Percentiles rank a stretch among this genome's conserved stretches.
Conservation (phyloP, 2,888 invertebrate genomes). For the Cosmorhoe ocellata region DNA sequence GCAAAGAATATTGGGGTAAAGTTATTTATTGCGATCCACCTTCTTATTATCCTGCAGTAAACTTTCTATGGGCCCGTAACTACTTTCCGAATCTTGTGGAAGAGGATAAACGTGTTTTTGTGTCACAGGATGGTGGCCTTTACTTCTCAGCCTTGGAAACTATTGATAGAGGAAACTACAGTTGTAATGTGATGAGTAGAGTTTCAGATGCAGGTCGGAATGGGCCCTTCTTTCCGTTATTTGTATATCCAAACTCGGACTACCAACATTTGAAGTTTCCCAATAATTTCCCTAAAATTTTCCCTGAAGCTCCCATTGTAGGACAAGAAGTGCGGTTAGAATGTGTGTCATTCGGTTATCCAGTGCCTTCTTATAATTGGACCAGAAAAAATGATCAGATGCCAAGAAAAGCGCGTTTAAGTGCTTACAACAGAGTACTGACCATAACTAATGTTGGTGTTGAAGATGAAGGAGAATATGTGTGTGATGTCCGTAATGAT, state of each 20-base stretch:
- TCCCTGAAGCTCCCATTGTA: constrained; percentile 95
- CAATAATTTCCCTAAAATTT: constrained; percentile 97
- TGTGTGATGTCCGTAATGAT: constrained; percentile 92
- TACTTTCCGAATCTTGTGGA: constrained; percentile 96
- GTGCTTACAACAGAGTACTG: constrained; percentile 92
- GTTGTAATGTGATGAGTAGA: constrained; percentile 94
- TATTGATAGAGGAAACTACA: constrained; percentile 94
- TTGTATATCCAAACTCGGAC: constrained; percentile 92
- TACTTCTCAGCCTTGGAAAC: constrained; percentile 97
- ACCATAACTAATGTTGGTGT: constrained; percentile 93
- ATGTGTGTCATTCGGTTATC: constrained; percentile 98
- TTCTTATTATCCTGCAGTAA: constrained; percentile 93
- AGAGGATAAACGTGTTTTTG: constrained; percentile 95
- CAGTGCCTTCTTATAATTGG: constrained; percentile 97
- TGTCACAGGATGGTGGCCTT: constrained; percentile 95
- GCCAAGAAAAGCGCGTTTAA: constrained; percentile 87
- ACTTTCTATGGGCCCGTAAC: constrained; percentile 95
- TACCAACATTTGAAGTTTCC: constrained; percentile 96
- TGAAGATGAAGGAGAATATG: constrained; percentile 96
- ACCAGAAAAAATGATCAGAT: constrained; percentile 88
- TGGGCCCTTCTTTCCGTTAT: constrained; percentile 93
- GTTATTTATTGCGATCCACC: constrained; percentile 96
- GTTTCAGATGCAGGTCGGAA: constrained; percentile 94
- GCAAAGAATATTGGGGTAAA: constrained; percentile 97
- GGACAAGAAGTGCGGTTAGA: constrained; percentile 95